A percentile compares a stretch with the other conserved stretches of the same genome.
Conservation (phyloP, 37 sponge, comb jelly and placozoan species). For the Ephydatia muelleri region DNA sequence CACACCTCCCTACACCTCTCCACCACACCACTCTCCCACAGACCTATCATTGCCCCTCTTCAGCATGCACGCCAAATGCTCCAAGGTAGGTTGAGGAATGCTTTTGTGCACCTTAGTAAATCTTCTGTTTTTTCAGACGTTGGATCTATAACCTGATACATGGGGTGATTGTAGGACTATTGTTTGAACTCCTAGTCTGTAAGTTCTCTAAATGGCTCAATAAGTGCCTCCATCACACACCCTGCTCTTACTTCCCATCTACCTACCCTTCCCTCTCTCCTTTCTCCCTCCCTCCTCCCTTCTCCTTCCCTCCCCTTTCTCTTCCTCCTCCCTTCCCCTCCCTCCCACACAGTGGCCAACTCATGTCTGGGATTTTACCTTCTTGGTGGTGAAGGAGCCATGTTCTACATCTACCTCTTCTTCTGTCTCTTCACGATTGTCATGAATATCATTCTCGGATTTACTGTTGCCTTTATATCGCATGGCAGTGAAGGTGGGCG, state of each 20-base stretch:
- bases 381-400: background rate
- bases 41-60: slow-evolving; percentile 72
- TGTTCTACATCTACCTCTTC: background rate
- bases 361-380: background rate
- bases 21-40: too few relatives aligned
- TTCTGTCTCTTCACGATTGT: background rate
- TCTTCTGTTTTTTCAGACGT: slow-evolving; percentile 27
- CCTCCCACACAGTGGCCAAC: background rate
- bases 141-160: slow-evolving; percentile 73
- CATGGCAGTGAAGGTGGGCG: background rate
- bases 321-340: background rate
- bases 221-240: background rate
- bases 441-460: background rate
- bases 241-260: background rate
- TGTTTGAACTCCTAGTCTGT: slow-evolving; percentile 47
- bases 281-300: background rate
- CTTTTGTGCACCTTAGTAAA: background rate
- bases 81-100: slow-evolving; percentile 15
- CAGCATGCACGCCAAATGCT: slow-evolving; percentile 68
- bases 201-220: slow-evolving; percentile 55
- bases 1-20: slow-evolving; percentile 12
- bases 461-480: background rate
- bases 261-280: background rate
- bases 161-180: slow-evolving; percentile 44
- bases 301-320: background rate